These are phyloP conservation scores for Heliconius nattereri DNA, from an alignment of 1,140 invertebrate species.

Conservation along the genomic window DNA sequence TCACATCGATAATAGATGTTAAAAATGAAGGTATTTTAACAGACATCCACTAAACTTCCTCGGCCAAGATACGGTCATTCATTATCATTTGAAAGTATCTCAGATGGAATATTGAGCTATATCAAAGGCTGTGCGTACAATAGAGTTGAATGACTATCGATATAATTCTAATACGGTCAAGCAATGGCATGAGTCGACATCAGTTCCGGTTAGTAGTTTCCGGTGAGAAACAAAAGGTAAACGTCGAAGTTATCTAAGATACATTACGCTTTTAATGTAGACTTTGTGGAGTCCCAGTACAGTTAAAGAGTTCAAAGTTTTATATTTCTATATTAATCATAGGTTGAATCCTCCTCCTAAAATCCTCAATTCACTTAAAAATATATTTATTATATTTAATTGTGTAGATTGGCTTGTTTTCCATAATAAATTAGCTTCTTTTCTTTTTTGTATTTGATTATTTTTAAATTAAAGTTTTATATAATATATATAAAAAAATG, in stretches of 20 bases:
- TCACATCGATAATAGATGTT: not conserved
- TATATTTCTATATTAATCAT: too few relatives aligned
- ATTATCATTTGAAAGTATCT: conserved; percentile 12
- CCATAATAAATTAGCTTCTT: too few relatives aligned
- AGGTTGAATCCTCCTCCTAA: too few relatives aligned
- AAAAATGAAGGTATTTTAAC: not conserved
- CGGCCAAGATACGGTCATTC: not conserved
- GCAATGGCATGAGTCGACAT: conserved; percentile 32
- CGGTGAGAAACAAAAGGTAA: conserved; percentile 22
- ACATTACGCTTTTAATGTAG: not conserved
- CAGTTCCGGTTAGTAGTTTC: conserved; percentile 37
- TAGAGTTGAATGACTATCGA: conserved; percentile 24
- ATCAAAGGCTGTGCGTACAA: conserved; percentile 16
- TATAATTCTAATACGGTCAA: conserved; percentile 35
- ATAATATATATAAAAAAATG: too few relatives aligned
- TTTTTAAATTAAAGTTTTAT: too few relatives aligned
- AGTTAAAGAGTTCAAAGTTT: too few relatives aligned
- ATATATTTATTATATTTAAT: not conserved
- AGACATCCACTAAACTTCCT: not conserved
- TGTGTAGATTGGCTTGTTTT: too few relatives aligned
- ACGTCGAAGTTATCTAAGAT: conserved; percentile 16
- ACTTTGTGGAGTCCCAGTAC: not conserved
- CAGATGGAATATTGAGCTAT: not conserved
- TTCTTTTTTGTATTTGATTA: too few relatives aligned
- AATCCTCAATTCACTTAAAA: not conserved